Conservation (phyloP, 2,113 vertebrate species). For the Amphiprion ocellaris region DNA sequence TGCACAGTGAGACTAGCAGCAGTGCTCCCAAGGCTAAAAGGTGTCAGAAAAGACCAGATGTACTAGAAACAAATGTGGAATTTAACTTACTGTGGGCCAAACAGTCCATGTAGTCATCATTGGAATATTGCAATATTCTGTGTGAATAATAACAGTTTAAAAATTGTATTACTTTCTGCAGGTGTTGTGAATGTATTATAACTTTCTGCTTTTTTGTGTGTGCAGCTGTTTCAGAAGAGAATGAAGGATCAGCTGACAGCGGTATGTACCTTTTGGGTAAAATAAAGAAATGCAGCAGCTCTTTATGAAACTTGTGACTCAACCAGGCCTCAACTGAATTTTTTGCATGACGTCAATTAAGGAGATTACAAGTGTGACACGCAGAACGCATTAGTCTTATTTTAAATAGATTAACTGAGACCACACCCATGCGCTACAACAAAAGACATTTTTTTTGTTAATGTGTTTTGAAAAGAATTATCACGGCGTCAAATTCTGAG, state of each 20-base stretch:
- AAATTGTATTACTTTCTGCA: no score
- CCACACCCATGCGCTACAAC: neutral
- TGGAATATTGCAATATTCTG: neutral
- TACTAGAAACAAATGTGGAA: neutral
- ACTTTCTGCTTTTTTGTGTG: neutral
- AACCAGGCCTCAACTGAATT: neutral
- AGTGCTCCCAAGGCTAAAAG: neutral
- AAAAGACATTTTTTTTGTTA: neutral
- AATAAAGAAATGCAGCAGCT: neutral
- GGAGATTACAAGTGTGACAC: neutral
- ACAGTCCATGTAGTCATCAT: neutral
- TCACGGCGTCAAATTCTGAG: neutral
- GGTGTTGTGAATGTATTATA: neutral
- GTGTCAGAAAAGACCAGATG: neutral
- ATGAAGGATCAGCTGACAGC: slow-evolving; percentile 57
- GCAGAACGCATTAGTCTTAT: neutral
- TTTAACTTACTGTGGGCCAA: neutral
- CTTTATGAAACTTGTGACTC: neutral
- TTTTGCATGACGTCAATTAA: neutral
- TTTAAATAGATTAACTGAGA: neutral
- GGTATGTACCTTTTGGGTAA: slow-evolving; percentile 52
- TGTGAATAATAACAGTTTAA: neutral
- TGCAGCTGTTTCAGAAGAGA: slow-evolving; percentile 51
- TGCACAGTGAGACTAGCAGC: slow-evolving; percentile 7
- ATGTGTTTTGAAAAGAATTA: slow-evolving; percentile 34